Percentiles rank a stretch among this genome's conserved stretches.
Conservation (phyloP, 2,113 vertebrate species). For the Lasiurus borealis region DNA sequence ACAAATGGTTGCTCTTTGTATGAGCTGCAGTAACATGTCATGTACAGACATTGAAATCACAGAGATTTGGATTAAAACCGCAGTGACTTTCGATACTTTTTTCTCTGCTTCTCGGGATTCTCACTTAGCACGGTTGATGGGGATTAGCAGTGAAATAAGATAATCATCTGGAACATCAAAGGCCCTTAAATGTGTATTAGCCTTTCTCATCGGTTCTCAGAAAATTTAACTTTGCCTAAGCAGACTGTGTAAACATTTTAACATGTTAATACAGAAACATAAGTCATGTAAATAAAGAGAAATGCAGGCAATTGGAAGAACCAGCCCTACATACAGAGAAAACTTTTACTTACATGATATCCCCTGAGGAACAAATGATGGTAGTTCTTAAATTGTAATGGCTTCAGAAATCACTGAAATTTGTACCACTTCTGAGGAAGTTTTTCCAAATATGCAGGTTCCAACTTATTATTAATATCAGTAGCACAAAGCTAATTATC, state of each 20-base stretch:
- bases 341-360: not conserved
- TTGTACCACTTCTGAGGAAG: not conserved
- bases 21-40: not conserved
- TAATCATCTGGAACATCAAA: not conserved
- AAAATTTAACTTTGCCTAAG: not conserved
- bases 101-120: not conserved
- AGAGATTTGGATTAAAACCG: not conserved
- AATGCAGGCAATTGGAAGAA: not conserved
- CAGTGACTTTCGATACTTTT: not conserved
- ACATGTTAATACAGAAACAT: not conserved
- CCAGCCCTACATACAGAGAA: rapidly evolving
- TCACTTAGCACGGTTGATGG: not conserved
- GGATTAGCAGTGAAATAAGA: not conserved
- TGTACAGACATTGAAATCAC: not conserved
- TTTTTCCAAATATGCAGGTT: not conserved
- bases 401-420: not conserved
- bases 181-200: not conserved
- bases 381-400: not conserved
- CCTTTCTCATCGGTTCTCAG: not conserved
- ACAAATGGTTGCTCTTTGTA: not conserved
- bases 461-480: not conserved
- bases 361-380: not conserved
- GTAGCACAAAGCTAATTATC: not conserved
- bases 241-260: not conserved
- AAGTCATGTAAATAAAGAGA: not conserved